Base-by-base conservation (phyloP, 2,797 vertebrate genomes). In the Tangara arthus region DNA sequence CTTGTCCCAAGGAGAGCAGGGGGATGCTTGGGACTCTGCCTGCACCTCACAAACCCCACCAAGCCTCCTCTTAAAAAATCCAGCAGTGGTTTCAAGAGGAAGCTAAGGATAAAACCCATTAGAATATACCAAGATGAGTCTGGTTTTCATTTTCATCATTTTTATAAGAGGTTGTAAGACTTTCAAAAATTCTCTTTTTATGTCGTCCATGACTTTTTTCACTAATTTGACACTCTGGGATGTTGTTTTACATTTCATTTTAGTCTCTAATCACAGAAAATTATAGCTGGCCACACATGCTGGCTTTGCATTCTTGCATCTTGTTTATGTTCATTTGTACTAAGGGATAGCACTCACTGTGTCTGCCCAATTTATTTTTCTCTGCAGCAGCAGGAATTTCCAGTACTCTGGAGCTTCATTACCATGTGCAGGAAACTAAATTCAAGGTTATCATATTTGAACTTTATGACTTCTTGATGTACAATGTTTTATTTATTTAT, bases 231-330 rank as follows among this genome's bases (percentile, higher is more conserved):
- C 96, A 93, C 89, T 93, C 80, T 97, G 97, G 57, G 94, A 97
- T 94, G 69, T 97, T 97, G 83, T 75, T 97, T 97, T 96, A 96
- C 91, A 93, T 97, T 97, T 96, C 75, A 66, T 96, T 97, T 97
- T 97, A 28, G 93, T 95, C 94, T 97, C 90, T 97, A 97, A 98
- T 98, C 96, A 95, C 93, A 95, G 78, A 91, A 96, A 84, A 97
- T 96, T 95, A 98, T 93, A 95, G 90, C 75, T 85, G 91, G 15
- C 34, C 60, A 0, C 90, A 94, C 94, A 96, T 72, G 95, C 96
- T 97, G 96, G 84, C 94, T 96, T 96, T 97, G 94, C 96, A 83
- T 97, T 97, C 94, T 91, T 97, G 93, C 94, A 68, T 96, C 94
- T 95, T 55, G 32, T 94, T 97, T 97, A 94, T 94, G 91, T 87